Base-by-base conservation (phyloP, 2,888 invertebrate species). In the Melikaiella ostensackeni region DNA sequence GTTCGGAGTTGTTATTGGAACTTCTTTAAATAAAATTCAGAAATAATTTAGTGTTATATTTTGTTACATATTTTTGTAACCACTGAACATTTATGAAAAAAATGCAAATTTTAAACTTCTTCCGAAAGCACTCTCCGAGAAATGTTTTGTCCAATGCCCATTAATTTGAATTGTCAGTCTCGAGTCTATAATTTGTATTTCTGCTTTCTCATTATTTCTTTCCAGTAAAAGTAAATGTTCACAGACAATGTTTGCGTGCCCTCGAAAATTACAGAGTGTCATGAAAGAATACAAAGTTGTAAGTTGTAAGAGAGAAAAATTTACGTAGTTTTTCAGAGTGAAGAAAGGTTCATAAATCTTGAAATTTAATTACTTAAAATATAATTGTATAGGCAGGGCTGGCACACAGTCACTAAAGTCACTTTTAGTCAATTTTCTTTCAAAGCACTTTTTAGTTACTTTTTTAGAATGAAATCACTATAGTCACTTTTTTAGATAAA, bases 201-300 rank as follows among this genome's bases (percentile, higher is more conserved):
- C 55, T 55, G 55, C 55, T 21, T 21, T 21, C 55, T 55, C n/a
- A 11, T 55, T 55, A 55, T 55, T 55, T 55, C 55, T 55, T 55
- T 55, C 4, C 9, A 11, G 11, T 8, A 21, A 9, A 21, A 55
- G 55, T 55, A 55, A 55, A 55, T 55, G 21, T 21, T 21, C n/a
- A n/a, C n/a, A 2, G 21, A 9, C 50, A 50, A 11, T 55, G 21
- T 55, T 55, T 21, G 55, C 21, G 50, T 55, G 11, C 55, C 11
- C 21, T 55, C 55, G 55, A 55, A 55, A 21, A 55, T 55, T 55
- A 55, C 55, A 16, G 42, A 55, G 55, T 55, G 9, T 21, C 55
- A 55, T 55, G 11, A n/a, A 50, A n/a, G n/a, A 21, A 21, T 21
- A 55, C 2, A 55, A 55, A 55, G 3, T 21, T 55, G 0, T 21